phyloP scores from a whole-genome alignment of 2,797 vertebrate genomes.

The Pithecia hirsuta region DNA sequence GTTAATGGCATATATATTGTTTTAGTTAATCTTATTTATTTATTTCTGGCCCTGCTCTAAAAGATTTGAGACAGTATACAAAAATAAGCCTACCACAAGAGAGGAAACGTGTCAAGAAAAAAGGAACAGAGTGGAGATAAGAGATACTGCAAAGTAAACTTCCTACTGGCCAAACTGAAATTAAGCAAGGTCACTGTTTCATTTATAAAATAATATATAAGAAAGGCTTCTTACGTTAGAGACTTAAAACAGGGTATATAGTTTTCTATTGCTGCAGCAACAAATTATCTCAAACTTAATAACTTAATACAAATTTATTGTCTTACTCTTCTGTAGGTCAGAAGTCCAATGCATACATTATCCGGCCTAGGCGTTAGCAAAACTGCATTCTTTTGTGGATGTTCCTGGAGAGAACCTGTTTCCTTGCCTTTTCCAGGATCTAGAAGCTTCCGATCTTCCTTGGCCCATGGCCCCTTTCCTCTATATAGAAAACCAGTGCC shows the following conservation, averaged over 20 bases:
- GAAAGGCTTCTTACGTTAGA: background rate
- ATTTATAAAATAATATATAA: background rate
- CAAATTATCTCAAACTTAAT: background rate
- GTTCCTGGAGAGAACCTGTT: background rate
- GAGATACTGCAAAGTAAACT: background rate
- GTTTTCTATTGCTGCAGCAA: background rate
- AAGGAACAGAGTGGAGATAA: background rate
- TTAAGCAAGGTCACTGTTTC: background rate
- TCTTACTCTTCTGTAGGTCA: background rate
- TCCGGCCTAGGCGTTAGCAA: background rate
- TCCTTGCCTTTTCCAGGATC: background rate
- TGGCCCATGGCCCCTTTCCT: background rate
- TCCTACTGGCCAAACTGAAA: background rate
- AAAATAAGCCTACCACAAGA: background rate
- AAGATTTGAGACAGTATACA: background rate
- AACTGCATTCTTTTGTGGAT: background rate
- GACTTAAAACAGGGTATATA: background rate
- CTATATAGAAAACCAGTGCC: background rate
- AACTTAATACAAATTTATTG: background rate
- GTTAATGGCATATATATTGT: background rate
- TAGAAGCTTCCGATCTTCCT: background rate
- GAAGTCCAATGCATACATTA: background rate
- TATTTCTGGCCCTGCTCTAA: background rate
- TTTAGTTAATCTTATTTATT: conserved; percentile 3
- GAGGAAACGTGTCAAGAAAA: background rate